phyloP scores from a whole-genome alignment of 2,797 vertebrate genomes.

The Meriones psammophilus region DNA sequence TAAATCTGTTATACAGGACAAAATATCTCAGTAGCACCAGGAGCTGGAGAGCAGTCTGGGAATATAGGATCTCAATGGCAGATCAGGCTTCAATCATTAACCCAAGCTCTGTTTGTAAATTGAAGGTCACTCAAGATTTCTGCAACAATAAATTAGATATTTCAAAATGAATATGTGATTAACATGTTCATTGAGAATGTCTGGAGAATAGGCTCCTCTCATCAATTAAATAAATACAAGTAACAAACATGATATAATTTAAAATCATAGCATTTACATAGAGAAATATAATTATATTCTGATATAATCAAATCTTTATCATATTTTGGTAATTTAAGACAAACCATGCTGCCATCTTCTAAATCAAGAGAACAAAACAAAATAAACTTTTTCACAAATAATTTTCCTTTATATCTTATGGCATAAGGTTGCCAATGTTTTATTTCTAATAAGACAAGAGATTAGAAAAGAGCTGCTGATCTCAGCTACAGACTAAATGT shows the following conservation, averaged over 20 bases:
- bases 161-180: background rate
- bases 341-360: background rate
- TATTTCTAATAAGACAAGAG: background rate
- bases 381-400: background rate
- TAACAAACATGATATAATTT: background rate
- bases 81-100: background rate
- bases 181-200: background rate
- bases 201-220: background rate
- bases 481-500: background rate
- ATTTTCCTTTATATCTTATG: background rate
- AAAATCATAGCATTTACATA: background rate
- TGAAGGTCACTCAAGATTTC: slow-evolving; percentile 1
- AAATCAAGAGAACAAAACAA: background rate
- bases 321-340: background rate
- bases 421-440: background rate
- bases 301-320: background rate
- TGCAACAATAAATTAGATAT: background rate
- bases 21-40: background rate
- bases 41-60: background rate
- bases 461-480: background rate
- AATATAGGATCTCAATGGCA: background rate
- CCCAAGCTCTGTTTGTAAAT: background rate
- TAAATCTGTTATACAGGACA: background rate
- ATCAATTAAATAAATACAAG: background rate
- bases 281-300: background rate